Evolutionary conservation across 2,113 vertebrate genomes (phyloP).

Genomic region (Atlantisia rogersi): DNA sequence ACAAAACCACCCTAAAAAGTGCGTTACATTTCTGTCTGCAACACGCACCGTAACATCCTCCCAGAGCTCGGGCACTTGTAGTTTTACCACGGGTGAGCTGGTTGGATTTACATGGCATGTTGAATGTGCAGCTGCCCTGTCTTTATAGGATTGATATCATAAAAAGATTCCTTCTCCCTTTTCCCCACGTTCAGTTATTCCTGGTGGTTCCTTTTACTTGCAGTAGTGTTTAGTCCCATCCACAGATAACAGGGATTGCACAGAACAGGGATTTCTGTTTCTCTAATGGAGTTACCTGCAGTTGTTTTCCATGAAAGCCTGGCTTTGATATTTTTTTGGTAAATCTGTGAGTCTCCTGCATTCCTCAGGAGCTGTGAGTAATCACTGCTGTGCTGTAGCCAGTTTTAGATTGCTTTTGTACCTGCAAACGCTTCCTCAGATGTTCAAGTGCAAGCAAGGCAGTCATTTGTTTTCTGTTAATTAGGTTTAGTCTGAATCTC

Average conservation of each 20-base stretch:
- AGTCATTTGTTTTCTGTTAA: neutral
- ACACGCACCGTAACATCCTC: no score
- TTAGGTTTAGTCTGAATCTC: neutral
- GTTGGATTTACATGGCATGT: neutral
- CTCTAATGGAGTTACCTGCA: neutral
- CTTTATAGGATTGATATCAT: neutral
- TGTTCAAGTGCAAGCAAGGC: neutral
- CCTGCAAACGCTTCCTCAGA: neutral
- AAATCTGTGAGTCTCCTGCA: neutral
- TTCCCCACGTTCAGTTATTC: neutral
- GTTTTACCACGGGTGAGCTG: neutral
- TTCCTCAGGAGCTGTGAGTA: neutral
- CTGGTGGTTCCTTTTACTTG: neutral
- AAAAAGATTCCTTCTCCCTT: neutral
- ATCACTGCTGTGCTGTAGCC: neutral
- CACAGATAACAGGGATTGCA: neutral
- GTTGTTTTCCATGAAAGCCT: neutral
- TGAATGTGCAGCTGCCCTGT: neutral
- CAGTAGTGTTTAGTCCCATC: neutral
- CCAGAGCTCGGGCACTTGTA: neutral
- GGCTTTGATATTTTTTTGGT: neutral
- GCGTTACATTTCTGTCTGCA: neutral
- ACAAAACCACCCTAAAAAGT: neutral
- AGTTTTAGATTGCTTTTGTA: neutral
- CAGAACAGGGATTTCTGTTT: neutral